Base-by-base conservation (phyloP, 64 coral and sea anemone species). In the Hydrozoanthus tunicans region DNA sequence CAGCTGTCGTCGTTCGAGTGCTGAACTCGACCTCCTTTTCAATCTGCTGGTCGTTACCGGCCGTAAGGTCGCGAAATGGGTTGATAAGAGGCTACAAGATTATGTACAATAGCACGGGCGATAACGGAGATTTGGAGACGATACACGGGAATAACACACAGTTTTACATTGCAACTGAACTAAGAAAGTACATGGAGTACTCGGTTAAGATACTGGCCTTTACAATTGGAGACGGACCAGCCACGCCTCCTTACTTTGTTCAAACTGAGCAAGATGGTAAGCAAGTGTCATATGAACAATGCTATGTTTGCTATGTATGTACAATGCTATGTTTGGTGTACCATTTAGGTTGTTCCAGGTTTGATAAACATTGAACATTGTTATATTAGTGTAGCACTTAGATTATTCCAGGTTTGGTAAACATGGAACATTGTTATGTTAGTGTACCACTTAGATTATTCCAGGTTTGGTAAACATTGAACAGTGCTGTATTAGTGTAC, bases 21-120 rank as follows among this genome's bases (percentile, higher is more conserved):
- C 23, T 81, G 24, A 89, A 66, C 58, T 93, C 92, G 0, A 93
- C 83, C 3, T 26, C 62, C 58, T 79, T 93, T 56, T 86, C 62
- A 7, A 55, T 93, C 9, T 69, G 82, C 14, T 93, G 92, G 92
- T 10, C 17, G 6, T 43, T 93, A 63, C 84, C 92, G 13, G 84
- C 92, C n/a, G 1, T 6, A 52, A 72, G 20, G 24, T 64, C 62
- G 56, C 54, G 57, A 52, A 86, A 89, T 72, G 82, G 83, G 3
- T 72, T 93, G 8, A 79, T 93, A 56, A 53, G 91, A 70, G 76
- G 82, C 6, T 93, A 56, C 24, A 85, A 85, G 73, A 79, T 92
- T 7, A 27, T 58, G 6, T 86, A 86, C 59, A 51, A 69, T 6
- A 84, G 68, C 0, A 9, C 79, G 56, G 11, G 70, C 67, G 11